Evolutionary conservation across 2,797 vertebrate genomes (phyloP), one percentile per base, ranked within the genome.

Genomic region (Microhierax caerulescens): DNA sequence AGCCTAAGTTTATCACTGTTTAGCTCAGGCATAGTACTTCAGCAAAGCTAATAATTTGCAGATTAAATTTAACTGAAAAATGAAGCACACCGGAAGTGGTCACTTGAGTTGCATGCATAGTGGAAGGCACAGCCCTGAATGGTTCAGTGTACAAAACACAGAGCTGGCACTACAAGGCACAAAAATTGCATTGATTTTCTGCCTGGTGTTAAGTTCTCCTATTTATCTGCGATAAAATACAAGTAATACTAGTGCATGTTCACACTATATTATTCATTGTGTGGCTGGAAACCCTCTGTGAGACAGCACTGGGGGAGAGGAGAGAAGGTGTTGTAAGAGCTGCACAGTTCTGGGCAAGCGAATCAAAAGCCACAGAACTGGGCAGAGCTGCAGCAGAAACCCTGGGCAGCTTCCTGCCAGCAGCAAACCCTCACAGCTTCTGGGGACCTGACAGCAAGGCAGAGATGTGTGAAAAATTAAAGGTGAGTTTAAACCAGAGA

Each of bases 401-500:
- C 24, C 19, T 8, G 51, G 32, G 34, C 82, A 41, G 39, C 13
- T 57, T 50, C 53, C 61, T 22, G 23, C 23, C 84, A 48, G 47
- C 34, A 39, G 45, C 36, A 36, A 54, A 14, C n/a, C 18, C 16
- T 28, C 27, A 4, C 37, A 24, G 13, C n/a, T 81, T 53, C 32
- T 89, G 39, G 39, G 17, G 7, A 19, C 10, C 16, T 1, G 3
- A 16, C 5, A 23, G 50, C 0, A 0, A 80, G 25, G 47, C 11
- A 36, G 41, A 53, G 50, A 39, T 4, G 6, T 9, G 21, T 37
- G 13, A 9, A 70, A 63, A 27, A 21, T 30, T 75, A 39, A 45
- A 63, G 13, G 14, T 0, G 4, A 45, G 47, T 18, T 69, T 47
- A 2, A 24, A 43, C 17, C 41, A 43, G 16, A 18, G 41, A 18